Evolutionary conservation across 2,113 vertebrate species (phyloP), one percentile per base, ranked within the genome.

Genomic region (Heterocephalus glaber): DNA sequence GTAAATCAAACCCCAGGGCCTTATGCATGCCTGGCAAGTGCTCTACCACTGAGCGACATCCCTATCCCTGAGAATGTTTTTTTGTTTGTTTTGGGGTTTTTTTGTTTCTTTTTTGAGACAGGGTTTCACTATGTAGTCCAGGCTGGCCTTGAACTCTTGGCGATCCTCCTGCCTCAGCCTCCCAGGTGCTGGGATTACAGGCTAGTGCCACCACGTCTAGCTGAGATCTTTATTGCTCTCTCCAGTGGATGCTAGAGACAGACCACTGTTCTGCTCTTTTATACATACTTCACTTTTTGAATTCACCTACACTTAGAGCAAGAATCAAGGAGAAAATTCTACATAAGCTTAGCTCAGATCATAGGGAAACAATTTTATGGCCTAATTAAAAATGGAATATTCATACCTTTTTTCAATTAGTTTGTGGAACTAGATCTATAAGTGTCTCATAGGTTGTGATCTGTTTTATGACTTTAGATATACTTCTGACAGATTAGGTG

Each of bases 381-480:
- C 13, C 74, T 96, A 83, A 89, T 95, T 16, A 65, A 89, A 93
- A 95, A 30, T 5, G 63, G 26, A 86, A 35, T 9, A 83, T 41
- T 92, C 30, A 68, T 54, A 92, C 88, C 74, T 49, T 58, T 95
- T 97, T 24, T 91, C 72, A 89, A 13, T 83, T 76, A 92, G 26
- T 87, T 14, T 65, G 3, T 77, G 20, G n/a, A 81, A 81, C 3
- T 33, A 92, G 60, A 77, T 33, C 60, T 88, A 83, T 94, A 92
- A 95, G 52, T 80, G 72, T 65, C 72, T 95, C 16, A 86, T 96
- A 35, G 58, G 4, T 7, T 76, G 14, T 86, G 8, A 28, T 82
- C 7, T 70, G 16, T 93, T 77, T 72, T 91, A 86, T 90, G 68
- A 93, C 13, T 79, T 95, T 89, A 61, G 20, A 82, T 17, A 74